Evolutionary conservation across 1,140 invertebrate genomes (phyloP).

Genomic region (Heliconius nattereri): DNA sequence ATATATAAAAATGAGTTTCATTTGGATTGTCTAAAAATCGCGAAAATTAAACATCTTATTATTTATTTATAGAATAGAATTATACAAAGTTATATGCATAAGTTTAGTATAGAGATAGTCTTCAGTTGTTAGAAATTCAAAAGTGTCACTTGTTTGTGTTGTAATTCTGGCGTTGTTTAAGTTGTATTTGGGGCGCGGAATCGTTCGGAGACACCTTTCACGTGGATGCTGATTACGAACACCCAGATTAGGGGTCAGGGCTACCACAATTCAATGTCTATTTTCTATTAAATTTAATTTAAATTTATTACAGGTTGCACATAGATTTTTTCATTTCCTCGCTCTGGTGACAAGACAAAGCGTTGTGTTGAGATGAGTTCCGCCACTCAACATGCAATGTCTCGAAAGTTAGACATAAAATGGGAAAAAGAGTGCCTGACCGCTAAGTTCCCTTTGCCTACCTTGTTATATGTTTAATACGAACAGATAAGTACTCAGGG

Average conservation of each 20-base stretch:
- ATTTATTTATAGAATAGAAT: background rate
- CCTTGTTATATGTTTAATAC: too few species aligned
- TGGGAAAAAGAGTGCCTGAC: too few species aligned
- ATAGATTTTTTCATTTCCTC: background rate
- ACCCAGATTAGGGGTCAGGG: constrained; percentile 40
- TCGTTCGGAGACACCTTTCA: constrained; percentile 32
- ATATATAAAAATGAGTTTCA: too few species aligned
- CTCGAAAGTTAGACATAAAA: too few species aligned
- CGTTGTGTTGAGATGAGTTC: too few species aligned
- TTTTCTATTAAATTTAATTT: background rate
- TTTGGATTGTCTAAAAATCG: too few species aligned
- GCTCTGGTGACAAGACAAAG: too few species aligned
- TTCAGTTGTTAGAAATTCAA: constrained; percentile 26
- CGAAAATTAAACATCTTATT: too few species aligned
- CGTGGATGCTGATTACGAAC: constrained; percentile 49
- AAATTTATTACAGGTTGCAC: background rate
- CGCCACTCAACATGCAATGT: too few species aligned
- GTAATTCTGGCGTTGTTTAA: too few species aligned
- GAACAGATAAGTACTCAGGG: too few species aligned
- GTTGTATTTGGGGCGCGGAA: constrained; percentile 39
- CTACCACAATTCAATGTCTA: background rate
- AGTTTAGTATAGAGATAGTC: background rate
- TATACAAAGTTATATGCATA: background rate
- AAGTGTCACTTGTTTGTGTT: constrained; percentile 19
- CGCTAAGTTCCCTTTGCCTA: too few species aligned